Evolutionary conservation across 64 coral and sea anemone species (phyloP).

Genomic region (Trachythela sp.): DNA sequence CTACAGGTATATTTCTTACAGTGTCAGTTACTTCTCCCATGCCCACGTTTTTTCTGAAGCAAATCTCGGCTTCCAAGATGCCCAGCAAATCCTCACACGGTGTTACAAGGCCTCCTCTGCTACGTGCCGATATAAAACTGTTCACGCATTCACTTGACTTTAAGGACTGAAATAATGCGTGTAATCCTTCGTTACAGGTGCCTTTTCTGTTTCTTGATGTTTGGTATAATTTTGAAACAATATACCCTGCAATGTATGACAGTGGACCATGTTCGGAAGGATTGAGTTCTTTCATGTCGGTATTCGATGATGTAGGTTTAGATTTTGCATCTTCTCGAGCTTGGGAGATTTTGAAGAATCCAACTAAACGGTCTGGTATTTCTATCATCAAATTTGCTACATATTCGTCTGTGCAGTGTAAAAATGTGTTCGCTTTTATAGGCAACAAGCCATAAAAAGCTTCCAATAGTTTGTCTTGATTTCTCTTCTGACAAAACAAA

Average conservation of each 20-base stretch:
- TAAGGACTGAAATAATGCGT: background rate
- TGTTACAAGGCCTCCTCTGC: background rate
- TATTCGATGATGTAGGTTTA: background rate
- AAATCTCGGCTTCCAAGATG: background rate
- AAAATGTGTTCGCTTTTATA: background rate
- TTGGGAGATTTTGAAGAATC: background rate
- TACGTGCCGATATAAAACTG: background rate
- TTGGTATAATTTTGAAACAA: background rate
- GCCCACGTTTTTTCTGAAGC: background rate
- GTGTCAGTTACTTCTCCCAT: background rate
- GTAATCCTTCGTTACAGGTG: background rate
- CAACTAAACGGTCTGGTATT: background rate
- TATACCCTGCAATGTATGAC: background rate
- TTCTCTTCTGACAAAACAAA: background rate
- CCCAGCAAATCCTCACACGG: background rate
- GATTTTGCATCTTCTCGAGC: background rate
- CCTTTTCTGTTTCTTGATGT: background rate
- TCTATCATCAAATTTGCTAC: background rate
- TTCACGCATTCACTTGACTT: background rate
- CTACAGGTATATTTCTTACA: background rate
- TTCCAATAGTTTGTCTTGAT: conserved; percentile 11
- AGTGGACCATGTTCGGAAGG: background rate
- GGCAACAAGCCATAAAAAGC: background rate
- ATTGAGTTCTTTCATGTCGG: background rate
- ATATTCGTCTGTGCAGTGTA: background rate